Percentiles rank a stretch among this genome's conserved stretches.
Evolutionary conservation across 2,113 vertebrate species (phyloP).

Genomic region (Antigone vipio): DNA sequence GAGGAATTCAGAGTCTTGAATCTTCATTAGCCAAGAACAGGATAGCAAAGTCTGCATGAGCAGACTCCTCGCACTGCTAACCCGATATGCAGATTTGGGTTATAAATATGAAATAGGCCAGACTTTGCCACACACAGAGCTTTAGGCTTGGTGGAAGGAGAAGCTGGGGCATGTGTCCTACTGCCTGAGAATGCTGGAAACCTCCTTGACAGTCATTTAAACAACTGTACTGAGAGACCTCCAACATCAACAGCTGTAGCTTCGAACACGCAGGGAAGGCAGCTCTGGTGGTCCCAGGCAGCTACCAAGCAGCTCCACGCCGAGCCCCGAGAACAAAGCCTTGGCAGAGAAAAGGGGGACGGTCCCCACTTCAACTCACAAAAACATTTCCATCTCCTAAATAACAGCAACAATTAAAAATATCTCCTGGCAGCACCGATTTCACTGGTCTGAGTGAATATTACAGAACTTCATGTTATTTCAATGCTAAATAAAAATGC

Average conservation of each 20-base stretch:
- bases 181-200: conserved; percentile 29
- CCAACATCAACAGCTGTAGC: conserved; percentile 41
- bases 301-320: not conserved
- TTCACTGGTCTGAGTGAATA: not conserved
- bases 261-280: not conserved
- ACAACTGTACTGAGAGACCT: conserved; percentile 27
- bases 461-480: not conserved
- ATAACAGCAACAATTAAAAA: not conserved
- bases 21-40: not conserved
- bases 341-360: not conserved
- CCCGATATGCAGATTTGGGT: not conserved
- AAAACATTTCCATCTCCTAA: not conserved
- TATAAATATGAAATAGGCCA: not conserved
- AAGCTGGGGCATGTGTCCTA: conserved; percentile 1
- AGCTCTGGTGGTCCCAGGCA: conserved; percentile 44
- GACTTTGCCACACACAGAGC: conserved; percentile 2
- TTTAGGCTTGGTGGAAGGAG: not conserved
- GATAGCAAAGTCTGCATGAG: not conserved
- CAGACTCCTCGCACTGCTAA: not conserved
- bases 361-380: not conserved
- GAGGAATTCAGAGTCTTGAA: not conserved
- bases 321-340: conserved; percentile 1
- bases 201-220: conserved; percentile 7
- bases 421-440: not conserved
- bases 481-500: not conserved